A percentile compares a stretch with the other conserved stretches of the same genome.
Evolutionary conservation across 2,113 vertebrate species (phyloP).

Genomic region (Malurus melanocephalus): DNA sequence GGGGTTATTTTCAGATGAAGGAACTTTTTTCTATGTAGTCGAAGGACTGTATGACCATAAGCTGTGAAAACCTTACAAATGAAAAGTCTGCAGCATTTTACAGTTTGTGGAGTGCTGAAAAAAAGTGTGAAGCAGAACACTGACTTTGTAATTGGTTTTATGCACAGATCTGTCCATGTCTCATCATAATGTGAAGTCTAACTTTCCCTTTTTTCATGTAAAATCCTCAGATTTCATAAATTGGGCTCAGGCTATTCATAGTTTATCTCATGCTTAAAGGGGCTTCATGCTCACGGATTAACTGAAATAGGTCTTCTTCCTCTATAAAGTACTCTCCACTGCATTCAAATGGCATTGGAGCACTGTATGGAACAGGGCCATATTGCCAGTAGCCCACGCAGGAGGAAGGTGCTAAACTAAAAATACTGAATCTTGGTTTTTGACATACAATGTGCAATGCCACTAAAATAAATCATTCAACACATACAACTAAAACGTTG

Average conservation of each 20-base stretch:
- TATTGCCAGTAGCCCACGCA: not conserved
- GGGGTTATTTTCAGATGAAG: not conserved
- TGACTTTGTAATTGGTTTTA: conserved; percentile 31
- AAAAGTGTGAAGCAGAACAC: not conserved
- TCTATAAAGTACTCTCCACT: not conserved
- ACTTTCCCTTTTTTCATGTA: not conserved
- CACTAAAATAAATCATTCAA: not conserved
- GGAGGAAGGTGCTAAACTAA: not conserved
- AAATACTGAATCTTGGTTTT: not conserved
- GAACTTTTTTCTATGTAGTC: not conserved
- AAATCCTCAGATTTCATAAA: conserved; percentile 19
- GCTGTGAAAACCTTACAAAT: not conserved
- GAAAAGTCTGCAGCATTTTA: not conserved
- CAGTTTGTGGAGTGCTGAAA: not conserved
- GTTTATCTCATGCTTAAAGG: not conserved
- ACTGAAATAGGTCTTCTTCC: not conserved
- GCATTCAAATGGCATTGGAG: not conserved
- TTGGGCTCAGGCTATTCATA: not conserved
- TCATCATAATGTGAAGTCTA: not conserved
- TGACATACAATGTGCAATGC: not conserved
- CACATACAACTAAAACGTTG: not conserved
- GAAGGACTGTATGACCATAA: not conserved
- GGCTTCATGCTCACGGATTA: not conserved
- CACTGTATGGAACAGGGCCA: not conserved
- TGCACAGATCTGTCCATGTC: not conserved